These are phyloP conservation scores for Origma solitaria DNA, from an alignment of 2,113 vertebrate species.

Conservation along the genomic window DNA sequence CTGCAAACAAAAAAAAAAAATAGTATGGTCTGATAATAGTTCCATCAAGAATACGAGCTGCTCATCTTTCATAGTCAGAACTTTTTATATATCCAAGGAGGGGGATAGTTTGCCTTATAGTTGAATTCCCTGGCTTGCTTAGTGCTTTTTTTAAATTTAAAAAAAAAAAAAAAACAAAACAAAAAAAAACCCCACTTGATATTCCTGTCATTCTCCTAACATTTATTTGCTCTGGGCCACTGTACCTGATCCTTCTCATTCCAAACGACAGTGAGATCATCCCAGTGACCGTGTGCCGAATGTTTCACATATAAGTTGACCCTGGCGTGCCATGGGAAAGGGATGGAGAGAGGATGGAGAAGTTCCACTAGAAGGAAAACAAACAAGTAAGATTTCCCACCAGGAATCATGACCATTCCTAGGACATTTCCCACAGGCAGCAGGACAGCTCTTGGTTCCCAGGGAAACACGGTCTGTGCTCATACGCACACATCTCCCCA, in stretches of 20 bases:
- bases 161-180: neutral
- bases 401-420: neutral
- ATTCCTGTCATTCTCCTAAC: neutral
- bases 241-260: slow-evolving; percentile 56
- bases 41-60: neutral
- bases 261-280: slow-evolving; percentile 72
- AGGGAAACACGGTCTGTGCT: neutral
- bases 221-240: neutral
- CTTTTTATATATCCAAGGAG: neutral
- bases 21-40: neutral
- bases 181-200: too few species aligned
- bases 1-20: neutral
- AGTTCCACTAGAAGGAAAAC: slow-evolving; percentile 68
- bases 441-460: neutral
- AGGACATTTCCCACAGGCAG: neutral
- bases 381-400: neutral
- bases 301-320: slow-evolving; percentile 65
- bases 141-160: neutral
- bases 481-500: neutral
- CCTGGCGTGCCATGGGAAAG: slow-evolving; percentile 56
- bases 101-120: neutral
- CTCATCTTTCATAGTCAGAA: neutral
- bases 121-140: neutral
- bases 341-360: slow-evolving; percentile 41
- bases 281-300: slow-evolving; percentile 14